These are phyloP conservation scores for Paracanthobrama guichenoti DNA, from an alignment of 2,113 vertebrate species.

Conservation along the genomic window DNA sequence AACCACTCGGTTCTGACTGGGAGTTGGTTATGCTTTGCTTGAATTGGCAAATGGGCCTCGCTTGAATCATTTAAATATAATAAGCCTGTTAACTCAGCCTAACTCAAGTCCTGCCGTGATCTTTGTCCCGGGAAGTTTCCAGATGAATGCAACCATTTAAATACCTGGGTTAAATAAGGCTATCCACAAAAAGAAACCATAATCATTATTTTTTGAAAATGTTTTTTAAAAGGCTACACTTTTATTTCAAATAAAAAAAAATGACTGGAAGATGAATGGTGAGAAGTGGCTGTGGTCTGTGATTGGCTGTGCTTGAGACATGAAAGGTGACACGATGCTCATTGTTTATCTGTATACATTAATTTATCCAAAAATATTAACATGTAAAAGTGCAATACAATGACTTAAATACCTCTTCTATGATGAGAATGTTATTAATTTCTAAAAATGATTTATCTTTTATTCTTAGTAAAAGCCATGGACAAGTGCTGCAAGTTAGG, in stretches of 20 bases:
- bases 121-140: not conserved
- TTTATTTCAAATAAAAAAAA: too few species aligned
- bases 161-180: not conserved
- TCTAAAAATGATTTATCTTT: too few species aligned
- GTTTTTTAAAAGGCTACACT: too few species aligned
- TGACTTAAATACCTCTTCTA: too few species aligned
- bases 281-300: not conserved
- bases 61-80: conserved; percentile 37
- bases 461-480: too few species aligned
- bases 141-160: not conserved
- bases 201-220: too few species aligned
- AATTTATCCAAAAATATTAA: too few species aligned
- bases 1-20: not conserved
- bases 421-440: too few species aligned
- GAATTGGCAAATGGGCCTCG: conserved; percentile 18
- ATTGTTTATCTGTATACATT: not conserved
- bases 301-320: not conserved
- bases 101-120: conserved; percentile 14
- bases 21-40: conserved; percentile 6
- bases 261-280: conserved; percentile 9
- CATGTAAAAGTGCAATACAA: too few species aligned
- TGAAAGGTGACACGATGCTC: not conserved
- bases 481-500: too few species aligned
- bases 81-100: not conserved
- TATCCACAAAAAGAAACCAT: not conserved